Evolutionary conservation across 2,888 invertebrate species (phyloP).

Genomic region (Andrena minutula): DNA sequence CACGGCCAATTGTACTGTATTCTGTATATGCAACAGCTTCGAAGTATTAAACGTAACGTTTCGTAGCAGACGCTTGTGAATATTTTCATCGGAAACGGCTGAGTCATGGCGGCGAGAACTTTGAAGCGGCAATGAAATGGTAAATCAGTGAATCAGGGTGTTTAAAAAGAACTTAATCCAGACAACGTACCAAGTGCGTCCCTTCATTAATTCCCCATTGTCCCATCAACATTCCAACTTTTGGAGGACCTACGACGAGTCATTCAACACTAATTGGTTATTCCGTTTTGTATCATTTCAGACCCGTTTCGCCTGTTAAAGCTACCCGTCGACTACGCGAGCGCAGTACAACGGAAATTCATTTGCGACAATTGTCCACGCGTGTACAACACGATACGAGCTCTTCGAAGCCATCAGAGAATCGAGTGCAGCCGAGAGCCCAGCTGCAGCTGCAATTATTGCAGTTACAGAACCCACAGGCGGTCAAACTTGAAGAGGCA

Average conservation of each 20-base stretch:
- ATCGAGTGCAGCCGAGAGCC: constrained; percentile 76
- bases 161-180: too few species aligned
- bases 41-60: not conserved
- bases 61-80: not conserved
- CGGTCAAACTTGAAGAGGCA: constrained; percentile 73
- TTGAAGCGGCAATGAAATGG: too few species aligned
- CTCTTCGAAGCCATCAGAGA: constrained; percentile 73
- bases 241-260: not conserved
- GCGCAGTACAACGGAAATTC: constrained; percentile 45
- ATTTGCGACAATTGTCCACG: constrained; percentile 71
- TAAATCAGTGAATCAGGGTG: too few species aligned
- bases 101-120: not conserved
- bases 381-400: constrained; percentile 71
- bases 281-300: constrained; percentile 44
- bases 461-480: constrained; percentile 72
- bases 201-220: too few species aligned
- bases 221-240: not conserved
- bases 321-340: constrained; percentile 32
- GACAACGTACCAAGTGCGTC: too few species aligned
- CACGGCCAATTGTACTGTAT: not conserved
- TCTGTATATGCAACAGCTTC: constrained; percentile 1
- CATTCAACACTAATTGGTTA: constrained; percentile 11
- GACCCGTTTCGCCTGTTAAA: constrained; percentile 2
- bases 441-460: constrained; percentile 71
- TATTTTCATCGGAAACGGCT: not conserved